Evolutionary conservation across 2,888 invertebrate genomes (phyloP).

Genomic region (Pheosia gnoma): DNA sequence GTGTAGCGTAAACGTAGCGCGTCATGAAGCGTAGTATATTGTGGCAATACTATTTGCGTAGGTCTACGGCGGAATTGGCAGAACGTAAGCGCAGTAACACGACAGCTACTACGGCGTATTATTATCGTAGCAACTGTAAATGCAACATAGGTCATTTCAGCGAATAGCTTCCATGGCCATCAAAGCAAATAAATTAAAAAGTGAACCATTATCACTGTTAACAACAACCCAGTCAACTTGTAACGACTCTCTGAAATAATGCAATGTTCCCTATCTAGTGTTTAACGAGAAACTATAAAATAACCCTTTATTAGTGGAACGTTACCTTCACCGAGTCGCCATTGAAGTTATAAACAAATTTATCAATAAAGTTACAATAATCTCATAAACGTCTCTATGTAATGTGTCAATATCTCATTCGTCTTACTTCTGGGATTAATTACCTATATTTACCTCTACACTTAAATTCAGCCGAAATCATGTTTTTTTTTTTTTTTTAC

Average conservation of each 20-base stretch:
- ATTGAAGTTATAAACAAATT: background rate
- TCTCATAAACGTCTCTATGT: background rate
- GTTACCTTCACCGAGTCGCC: constrained; percentile 17
- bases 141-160: background rate
- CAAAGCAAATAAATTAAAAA: background rate
- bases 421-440: constrained; percentile 7
- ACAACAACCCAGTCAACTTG: background rate
- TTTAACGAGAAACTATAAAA: background rate
- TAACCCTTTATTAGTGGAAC: background rate
- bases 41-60: background rate
- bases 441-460: too few relatives aligned
- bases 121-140: background rate
- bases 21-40: too few relatives aligned
- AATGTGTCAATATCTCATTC: constrained; percentile 2
- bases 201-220: background rate
- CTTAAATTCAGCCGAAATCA: too few relatives aligned
- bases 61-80: background rate
- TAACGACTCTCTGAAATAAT: background rate
- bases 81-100: background rate
- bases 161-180: background rate
- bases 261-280: background rate
- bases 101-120: background rate
- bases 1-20: too few relatives aligned
- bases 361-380: background rate
- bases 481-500: too few relatives aligned